Conservation (phyloP, 1,140 invertebrate species). For the Drosophila pruinosa region DNA sequence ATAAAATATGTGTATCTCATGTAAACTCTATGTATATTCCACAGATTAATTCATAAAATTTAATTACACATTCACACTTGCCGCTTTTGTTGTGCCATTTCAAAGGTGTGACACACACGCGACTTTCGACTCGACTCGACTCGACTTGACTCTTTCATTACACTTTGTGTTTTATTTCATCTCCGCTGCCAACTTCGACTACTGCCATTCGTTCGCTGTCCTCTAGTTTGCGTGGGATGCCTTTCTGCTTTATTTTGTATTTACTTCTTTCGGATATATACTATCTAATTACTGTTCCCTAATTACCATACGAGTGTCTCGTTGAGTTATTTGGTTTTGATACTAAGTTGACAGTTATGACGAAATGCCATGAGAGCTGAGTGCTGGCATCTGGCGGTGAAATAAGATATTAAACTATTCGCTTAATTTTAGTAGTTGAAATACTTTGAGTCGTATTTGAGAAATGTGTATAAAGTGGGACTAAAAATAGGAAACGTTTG, state of each 20-base stretch:
- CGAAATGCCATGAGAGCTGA: conserved; percentile 49
- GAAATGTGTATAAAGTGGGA: not conserved
- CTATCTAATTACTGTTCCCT: conserved; percentile 64
- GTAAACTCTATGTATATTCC: conserved; percentile 28
- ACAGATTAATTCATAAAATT: conserved; percentile 71
- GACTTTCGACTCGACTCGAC: conserved; percentile 41
- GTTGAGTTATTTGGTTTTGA: conserved; percentile 68
- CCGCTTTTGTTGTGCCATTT: conserved; percentile 40
- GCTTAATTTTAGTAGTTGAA: not conserved
- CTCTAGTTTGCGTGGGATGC: conserved; percentile 41
- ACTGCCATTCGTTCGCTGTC: not conserved
- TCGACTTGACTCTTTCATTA: not conserved
- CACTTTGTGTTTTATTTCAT: conserved; percentile 9
- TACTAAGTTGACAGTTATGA: conserved; percentile 74
- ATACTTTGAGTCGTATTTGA: too few relatives aligned
- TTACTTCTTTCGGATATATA: conserved; percentile 25
- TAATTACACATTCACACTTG: conserved; percentile 78
- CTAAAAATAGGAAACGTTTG: not conserved
- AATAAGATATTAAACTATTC: not conserved
- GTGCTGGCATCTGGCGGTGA: conserved; percentile 3
- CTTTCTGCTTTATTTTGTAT: conserved; percentile 20
- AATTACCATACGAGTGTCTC: conserved; percentile 67
- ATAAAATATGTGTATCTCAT: conserved; percentile 24
- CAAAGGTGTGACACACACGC: conserved; percentile 73
- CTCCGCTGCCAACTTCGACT: too few relatives aligned